Evolutionary conservation across 2,888 invertebrate genomes (phyloP), one percentile per base, ranked within the genome.

Genomic region (Polyommatus iphigenia): DNA sequence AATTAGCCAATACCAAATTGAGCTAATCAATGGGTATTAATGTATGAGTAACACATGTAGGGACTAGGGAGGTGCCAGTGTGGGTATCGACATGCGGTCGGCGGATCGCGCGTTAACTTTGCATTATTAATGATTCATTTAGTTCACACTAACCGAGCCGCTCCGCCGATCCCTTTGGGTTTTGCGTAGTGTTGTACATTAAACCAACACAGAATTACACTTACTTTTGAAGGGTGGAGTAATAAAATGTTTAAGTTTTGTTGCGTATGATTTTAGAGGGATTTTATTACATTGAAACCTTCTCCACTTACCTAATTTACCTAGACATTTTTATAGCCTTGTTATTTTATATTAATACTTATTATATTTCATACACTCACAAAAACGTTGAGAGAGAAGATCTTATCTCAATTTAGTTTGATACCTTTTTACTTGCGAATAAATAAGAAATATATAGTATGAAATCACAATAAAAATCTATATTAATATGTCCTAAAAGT

Each of bases 91-190:
- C 88, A 88, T 81, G 82, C 82, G 84, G 84, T 84, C 82, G 83
- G 57, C 81, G 85, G 83, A 82, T 85, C 82, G 86, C 86, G 87
- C 87, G 91, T 89, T 90, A 89, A 91, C 88, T 90, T 89, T 93
- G 89, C 90, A 93, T 94, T 93, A 94, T 93, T 94, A 94, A 94
- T 92, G 93, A 91, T 93, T 93, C 93, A 93, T 94, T 93, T 94
- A 93, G 93, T 93, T 93, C 93, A 91, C 93, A 93, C 93, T 93
- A 93, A 93, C 92, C 89, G 89, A 88, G 89, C 87, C 86, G 89
- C 88, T 86, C 87, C 85, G 87, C 87, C 86, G 88, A 90, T 90
- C 93, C 93, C 92, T 92, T 90, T 84, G 90, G 90, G 88, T 88
- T 87, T 84, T 79, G 78, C 2, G 0, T 88, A 91, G 88, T 80